Evolutionary conservation across 1,140 invertebrate species (phyloP), one percentile per base, ranked within the genome.

Genomic region (Drosophila sp.): DNA sequence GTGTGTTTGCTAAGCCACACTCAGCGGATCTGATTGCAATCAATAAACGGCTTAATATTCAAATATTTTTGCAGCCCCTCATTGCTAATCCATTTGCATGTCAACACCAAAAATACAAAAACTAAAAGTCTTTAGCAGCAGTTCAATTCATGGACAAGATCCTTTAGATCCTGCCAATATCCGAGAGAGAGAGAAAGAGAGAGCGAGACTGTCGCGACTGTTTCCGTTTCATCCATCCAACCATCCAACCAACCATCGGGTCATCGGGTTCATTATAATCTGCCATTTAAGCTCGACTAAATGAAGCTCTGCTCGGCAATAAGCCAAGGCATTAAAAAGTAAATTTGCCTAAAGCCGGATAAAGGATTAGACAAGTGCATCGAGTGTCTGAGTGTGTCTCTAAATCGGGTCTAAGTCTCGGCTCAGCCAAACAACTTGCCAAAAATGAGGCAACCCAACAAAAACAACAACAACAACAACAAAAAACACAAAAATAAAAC

Each of bases 281-380:
- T 68, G 40, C 17, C 47, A 66, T 66, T 70, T 82, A 82, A 87
- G 79, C 79, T 71, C 79, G 63, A 23, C 83, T 87, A 87, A 87
- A 73, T 70, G 83, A 40, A 83, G 84, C 66, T 56, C 55, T 71
- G 60, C 41, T 77, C 57, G 82, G 79, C 84, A 89, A 86, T 87
- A 83, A 85, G 82, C 82, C 82, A 87, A 79, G 60, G 84, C 73
- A 87, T 87, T 87, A 87, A 75, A 87, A 87, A 87, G 83, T 87
- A 87, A 87, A 87, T 87, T 87, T 87, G 76, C 65, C 60, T 84
- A 89, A 87, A 87, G 69, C 83, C 84, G 75, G 83, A 73, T 69
- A 41, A 63, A 63, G 75, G 83, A 73, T 69, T 50, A 63, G 66
- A 79, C 79, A 85, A 86, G 66, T 35, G 10, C 56, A 69, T 33